A percentile compares a stretch with the other conserved stretches of the same genome.
phyloP scores from a whole-genome alignment of 2,113 vertebrate genomes.

The Tyrannus savana region DNA sequence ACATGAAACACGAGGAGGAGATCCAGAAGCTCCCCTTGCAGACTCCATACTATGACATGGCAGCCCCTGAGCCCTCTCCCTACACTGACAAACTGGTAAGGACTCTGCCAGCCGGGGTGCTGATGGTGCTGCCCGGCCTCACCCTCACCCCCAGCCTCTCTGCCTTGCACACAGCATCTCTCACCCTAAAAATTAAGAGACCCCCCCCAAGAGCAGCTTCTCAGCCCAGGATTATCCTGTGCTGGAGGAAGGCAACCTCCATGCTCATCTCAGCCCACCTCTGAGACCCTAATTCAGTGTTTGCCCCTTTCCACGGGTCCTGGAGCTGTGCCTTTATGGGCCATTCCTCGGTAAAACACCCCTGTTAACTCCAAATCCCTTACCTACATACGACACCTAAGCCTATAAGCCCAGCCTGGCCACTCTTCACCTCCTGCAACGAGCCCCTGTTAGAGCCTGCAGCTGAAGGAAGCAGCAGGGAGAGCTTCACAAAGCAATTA shows the following conservation, averaged over 20 bases:
- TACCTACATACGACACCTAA: background rate
- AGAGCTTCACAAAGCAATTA: slow-evolving; percentile 2
- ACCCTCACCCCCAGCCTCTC: background rate
- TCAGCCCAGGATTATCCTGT: background rate
- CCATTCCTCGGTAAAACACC: background rate
- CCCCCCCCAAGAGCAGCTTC: background rate
- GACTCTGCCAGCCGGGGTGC: background rate
- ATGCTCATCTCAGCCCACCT: background rate
- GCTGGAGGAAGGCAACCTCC: background rate
- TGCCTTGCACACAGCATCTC: background rate
- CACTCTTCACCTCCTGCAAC: background rate
- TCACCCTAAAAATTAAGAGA: background rate
- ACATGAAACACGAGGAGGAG: slow-evolving; percentile 80
- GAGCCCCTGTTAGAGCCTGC: background rate
- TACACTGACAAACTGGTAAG: slow-evolving; percentile 89
- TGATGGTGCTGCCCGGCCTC: background rate
- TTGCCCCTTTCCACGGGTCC: background rate
- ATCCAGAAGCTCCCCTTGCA: slow-evolving; percentile 84
- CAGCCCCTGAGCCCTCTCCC: slow-evolving; percentile 78
- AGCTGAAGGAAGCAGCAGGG: background rate
- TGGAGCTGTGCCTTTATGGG: background rate
- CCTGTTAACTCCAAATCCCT: background rate
- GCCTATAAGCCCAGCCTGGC: background rate
- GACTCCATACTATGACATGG: slow-evolving; percentile 88
- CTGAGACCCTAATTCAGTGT: background rate